Evolutionary conservation across 37 sponge, comb jelly and placozoan species (phyloP).

Genomic region (Hormiphora californensis): DNA sequence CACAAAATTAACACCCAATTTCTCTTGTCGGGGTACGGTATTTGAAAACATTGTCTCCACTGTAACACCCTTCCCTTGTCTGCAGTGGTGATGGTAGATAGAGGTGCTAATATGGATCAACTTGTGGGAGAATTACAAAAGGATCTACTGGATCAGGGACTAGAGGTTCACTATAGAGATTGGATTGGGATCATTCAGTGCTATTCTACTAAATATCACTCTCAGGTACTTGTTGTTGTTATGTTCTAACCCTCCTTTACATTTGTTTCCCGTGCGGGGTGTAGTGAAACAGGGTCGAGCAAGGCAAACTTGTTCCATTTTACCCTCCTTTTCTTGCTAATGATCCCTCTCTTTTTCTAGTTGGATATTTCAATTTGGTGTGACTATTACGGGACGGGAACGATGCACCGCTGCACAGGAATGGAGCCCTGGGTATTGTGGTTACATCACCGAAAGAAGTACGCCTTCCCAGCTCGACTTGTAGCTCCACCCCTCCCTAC

Average conservation of each 20-base stretch:
- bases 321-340: background rate
- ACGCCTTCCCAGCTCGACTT: background rate
- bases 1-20: too few species aligned
- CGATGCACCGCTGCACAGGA: conserved; percentile 11
- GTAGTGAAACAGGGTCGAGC: too few species aligned
- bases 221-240: conserved; percentile 2
- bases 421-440: background rate
- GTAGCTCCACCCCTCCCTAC: background rate
- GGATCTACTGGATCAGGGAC: background rate
- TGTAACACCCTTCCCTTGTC: too few species aligned
- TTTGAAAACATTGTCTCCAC: too few species aligned
- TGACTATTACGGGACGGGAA: background rate
- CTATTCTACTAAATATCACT: background rate
- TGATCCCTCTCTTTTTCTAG: background rate
- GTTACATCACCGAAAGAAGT: background rate
- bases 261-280: too few species aligned
- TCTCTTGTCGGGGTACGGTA: too few species aligned
- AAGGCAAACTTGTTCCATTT: background rate
- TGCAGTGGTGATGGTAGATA: background rate
- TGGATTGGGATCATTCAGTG: background rate
- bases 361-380: background rate
- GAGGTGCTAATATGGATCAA: background rate
- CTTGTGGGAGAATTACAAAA: background rate
- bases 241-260: too few species aligned
- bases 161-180: background rate